Base-by-base conservation (phyloP, 1,140 invertebrate species). In the Trichonephila inaurata region DNA sequence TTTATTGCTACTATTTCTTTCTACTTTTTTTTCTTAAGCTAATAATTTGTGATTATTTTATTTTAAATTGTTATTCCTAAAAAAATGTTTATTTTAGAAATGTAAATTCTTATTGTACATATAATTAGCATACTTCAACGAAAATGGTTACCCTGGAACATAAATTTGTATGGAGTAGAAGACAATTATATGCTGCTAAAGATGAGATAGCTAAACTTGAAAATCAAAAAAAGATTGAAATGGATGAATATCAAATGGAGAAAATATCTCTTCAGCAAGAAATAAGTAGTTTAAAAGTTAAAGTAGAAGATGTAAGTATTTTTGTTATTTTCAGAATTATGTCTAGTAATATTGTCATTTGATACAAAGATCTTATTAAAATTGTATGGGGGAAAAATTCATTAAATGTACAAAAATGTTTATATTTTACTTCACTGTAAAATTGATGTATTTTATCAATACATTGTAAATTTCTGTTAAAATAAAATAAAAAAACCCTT, bases 231-330 rank as follows among this genome's bases (percentile, higher is more conserved):
- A 94, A 94, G 18, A 33, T 61, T n/a, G 93, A 83, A 33, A 5
- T 58, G 8, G 93, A 90, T 85, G 33, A 94, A 60, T 44, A 60
- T 24, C 60, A 94, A 19, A 24, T 90, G 14, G 83, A 83, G 60
- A 21, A 85, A 8, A 21, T 94, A 83, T 21, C 93, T 16, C n/a
- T 94, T 21, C 93, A 94, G 60, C 60, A 94, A 69, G 72, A 94
- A 69, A 90, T 58, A 19, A 90, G 93, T 24, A 90, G 90, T 44
- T 58, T 94, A 40, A 94, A 90, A 94, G 8, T 90, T 60, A 88
- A 94, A 60, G 0, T 94, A 58, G 77, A 33, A 6, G 88, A 83
- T 69, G 93, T 94, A 90, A 85, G 93, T 89, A 44, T 87, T 77
- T 60, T 77, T 60, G 44, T 18, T 85, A 58, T 28, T 60, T 6